These are phyloP conservation scores for Hydropsyche betteni DNA, from an alignment of 2,888 invertebrate genomes.

Conservation along the genomic window DNA sequence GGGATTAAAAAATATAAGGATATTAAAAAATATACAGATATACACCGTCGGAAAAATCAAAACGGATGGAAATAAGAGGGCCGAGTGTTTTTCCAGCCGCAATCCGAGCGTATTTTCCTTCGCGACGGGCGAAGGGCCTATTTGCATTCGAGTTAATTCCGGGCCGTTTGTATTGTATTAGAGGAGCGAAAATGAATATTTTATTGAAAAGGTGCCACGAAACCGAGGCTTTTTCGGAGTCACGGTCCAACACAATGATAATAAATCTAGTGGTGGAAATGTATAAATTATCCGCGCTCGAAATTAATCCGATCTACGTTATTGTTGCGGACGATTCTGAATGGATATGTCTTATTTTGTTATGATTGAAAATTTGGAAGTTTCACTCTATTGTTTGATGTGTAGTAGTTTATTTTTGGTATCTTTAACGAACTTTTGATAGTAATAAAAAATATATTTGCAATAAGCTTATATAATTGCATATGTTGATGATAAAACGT, in stretches of 20 bases:
- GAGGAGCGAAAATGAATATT: conserved; percentile 30
- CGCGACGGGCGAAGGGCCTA: conserved; percentile 35
- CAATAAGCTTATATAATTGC: too few relatives aligned
- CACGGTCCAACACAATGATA: conserved; percentile 13
- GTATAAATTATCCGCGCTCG: conserved; percentile 30
- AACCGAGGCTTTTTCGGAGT: not conserved
- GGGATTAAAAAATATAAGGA: conserved; percentile 50
- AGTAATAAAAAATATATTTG: too few relatives aligned
- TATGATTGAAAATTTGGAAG: too few relatives aligned
- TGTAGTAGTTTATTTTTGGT: too few relatives aligned
- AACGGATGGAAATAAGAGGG: conserved; percentile 31
- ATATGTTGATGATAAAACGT: too few relatives aligned
- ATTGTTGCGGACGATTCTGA: not conserved
- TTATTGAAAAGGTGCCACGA: conserved; percentile 26
- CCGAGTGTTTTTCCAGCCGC: conserved; percentile 39
- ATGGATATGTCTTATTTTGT: not conserved
- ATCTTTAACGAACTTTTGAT: too few relatives aligned
- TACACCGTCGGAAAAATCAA: conserved; percentile 39
- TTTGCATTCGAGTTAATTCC: conserved; percentile 46
- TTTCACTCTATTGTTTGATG: too few relatives aligned
- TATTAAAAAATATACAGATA: conserved; percentile 17
- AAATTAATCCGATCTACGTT: conserved; percentile 8
- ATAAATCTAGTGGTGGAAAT: conserved; percentile 10
- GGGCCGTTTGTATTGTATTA: not conserved
- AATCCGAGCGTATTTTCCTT: conserved; percentile 42